Base-by-base conservation (phyloP, 2,888 invertebrate species). In the Heliconius cydno region DNA sequence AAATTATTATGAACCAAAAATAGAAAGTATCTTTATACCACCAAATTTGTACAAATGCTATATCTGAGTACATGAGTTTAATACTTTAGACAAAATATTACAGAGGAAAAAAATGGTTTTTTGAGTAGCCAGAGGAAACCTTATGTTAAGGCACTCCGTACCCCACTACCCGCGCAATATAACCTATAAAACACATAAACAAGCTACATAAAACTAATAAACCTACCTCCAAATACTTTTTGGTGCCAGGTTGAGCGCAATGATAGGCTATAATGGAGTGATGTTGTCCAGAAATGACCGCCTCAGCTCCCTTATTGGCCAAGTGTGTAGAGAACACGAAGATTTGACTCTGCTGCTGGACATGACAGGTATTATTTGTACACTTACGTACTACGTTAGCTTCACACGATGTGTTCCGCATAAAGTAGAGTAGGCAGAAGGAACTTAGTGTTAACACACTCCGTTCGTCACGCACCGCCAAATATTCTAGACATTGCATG, bases 301-400 rank as follows among this genome's bases (percentile, higher is more conserved):
- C 97, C 87, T 99, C 99, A 0, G 99, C 99, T 9, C 98, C 99
- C 89, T 98, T 97, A 92, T 99, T 99, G 6, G 99, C 99, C 92
- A 99, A 94, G 87, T 97, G 95, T 13, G 99, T 99, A 34, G 98
- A 98, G 95, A 99, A 99, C 85, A 99, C 99, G 96, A 99, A 99
- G 91, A 99, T 98, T 93, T 99, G 99, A 94, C 98, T 99, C 94
- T 99, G 99, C 93, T 99, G 99, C 95, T 98, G 98, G 97, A 97
- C 75, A 75, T 75, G 46, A 75, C 65, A 75, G 63, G 25, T 46
- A 75, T 97, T 85, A 89, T 90, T 82, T 89, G 85, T 84, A 84
- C 82, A 85, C 86, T n/a, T n/a, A n/a, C n/a, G n/a, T n/a, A n/a
- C n/a, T n/a, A n/a, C n/a, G n/a, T 65, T 19, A 57, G 57, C 57